Conservation (phyloP, 2,113 vertebrate genomes). For the Bos javanicus region DNA sequence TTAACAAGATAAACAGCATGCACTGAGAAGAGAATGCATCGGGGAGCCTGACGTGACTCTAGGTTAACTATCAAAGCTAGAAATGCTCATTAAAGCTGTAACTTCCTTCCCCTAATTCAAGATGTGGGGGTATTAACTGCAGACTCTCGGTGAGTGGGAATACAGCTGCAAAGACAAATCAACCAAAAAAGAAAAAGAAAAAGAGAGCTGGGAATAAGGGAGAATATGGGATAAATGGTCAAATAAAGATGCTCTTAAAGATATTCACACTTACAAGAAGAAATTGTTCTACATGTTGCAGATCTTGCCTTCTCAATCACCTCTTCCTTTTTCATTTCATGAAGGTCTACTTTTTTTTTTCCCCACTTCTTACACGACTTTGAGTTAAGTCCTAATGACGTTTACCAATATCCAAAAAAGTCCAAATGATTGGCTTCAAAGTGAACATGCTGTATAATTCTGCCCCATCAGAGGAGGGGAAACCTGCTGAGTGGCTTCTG, state of each 20-base stretch:
- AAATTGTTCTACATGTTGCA: background rate
- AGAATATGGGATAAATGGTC: background rate
- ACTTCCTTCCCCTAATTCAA: background rate
- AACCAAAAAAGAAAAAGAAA: background rate
- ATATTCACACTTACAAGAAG: background rate
- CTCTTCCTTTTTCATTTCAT: background rate
- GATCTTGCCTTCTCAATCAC: background rate
- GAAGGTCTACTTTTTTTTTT: background rate
- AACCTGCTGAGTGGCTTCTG: background rate
- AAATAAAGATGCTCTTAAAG: background rate
- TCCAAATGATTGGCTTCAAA: background rate
- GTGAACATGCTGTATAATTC: background rate
- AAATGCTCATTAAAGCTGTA: constrained; percentile 26
- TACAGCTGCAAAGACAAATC: background rate
- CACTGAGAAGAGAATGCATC: background rate
- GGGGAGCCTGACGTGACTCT: background rate
- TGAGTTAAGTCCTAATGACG: background rate
- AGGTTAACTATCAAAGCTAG: constrained; percentile 40
- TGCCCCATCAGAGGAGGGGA: background rate
- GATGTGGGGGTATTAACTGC: background rate
- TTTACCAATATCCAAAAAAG: background rate
- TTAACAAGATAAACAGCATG: constrained; percentile 33
- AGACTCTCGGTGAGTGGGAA: background rate
- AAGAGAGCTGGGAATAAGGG: background rate
- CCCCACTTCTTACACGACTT: background rate